Evolutionary conservation across 2,797 vertebrate genomes (phyloP).

Genomic region (Alfaro cultratus): DNA sequence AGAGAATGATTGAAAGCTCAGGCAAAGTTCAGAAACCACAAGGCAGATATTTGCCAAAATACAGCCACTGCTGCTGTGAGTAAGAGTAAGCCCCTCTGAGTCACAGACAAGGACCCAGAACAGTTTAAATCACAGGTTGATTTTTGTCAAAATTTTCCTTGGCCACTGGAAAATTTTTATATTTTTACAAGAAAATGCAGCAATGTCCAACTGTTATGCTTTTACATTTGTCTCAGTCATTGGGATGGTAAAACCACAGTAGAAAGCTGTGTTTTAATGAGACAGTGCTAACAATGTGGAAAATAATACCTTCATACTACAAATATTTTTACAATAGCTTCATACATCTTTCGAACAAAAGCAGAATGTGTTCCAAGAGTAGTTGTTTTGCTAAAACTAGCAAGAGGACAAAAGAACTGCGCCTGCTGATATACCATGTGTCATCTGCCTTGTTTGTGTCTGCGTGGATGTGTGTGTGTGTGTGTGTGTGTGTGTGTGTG

Average conservation of each 20-base stretch:
- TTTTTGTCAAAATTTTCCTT: conserved; percentile 30
- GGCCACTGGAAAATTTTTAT: neutral
- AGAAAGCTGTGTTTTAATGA: neutral
- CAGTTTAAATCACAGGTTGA: conserved; percentile 39
- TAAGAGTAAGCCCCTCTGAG: conserved; percentile 52
- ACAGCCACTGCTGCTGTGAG: conserved; percentile 47
- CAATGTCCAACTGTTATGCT: neutral
- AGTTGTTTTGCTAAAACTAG: conserved; percentile 65
- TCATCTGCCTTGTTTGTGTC: conserved; percentile 63
- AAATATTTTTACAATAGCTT: conserved; percentile 22
- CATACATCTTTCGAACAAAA: conserved; percentile 56
- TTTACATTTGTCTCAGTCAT: neutral
- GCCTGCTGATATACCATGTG: conserved; percentile 80
- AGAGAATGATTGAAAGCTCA: conserved; percentile 64
- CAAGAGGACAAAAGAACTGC: conserved; percentile 75
- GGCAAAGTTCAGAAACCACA: conserved; percentile 65
- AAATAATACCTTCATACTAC: neutral
- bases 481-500: conserved; percentile 39
- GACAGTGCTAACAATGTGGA: neutral
- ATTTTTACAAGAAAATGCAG: neutral
- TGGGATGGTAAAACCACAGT: neutral
- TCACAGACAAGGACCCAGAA: conserved; percentile 46
- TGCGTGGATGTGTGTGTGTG: conserved; percentile 29
- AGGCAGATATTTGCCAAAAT: conserved; percentile 54
- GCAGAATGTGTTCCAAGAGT: conserved; percentile 62